phyloP scores from a whole-genome alignment of 2,888 invertebrate genomes.

The Drosophila algonquin region DNA sequence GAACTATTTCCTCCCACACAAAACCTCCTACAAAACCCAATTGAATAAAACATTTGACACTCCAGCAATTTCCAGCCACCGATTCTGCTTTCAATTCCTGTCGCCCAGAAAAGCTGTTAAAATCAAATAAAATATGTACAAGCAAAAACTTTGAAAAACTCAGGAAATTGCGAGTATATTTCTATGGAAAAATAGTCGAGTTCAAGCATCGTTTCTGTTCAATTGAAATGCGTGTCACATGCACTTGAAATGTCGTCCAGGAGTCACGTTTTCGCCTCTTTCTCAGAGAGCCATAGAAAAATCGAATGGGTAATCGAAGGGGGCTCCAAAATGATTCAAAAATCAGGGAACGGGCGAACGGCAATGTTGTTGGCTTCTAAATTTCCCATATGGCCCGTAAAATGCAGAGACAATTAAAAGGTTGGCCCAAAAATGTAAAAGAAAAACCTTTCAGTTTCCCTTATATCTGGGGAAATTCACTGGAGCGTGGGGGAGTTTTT shows the following conservation, averaged over 20 bases:
- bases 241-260: constrained; percentile 42
- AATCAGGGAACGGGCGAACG: constrained; percentile 27
- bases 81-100: constrained; percentile 10
- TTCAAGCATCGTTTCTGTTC: constrained; percentile 2
- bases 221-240: constrained; percentile 68
- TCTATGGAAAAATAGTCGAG: constrained; percentile 9
- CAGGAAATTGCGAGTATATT: not conserved
- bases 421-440: constrained; percentile 24
- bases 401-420: constrained; percentile 58
- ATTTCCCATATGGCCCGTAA: constrained; percentile 68
- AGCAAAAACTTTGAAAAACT: not conserved
- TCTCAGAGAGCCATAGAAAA: constrained; percentile 41
- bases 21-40: not conserved
- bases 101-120: constrained; percentile 16
- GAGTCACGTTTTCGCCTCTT: constrained; percentile 57
- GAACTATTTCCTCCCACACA: constrained; percentile 11
- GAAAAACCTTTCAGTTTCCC: constrained; percentile 24
- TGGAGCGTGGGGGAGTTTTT: constrained; percentile 30
- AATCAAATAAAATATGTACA: constrained; percentile 24
- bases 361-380: constrained; percentile 36
- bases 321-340: constrained; percentile 27
- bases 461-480: constrained; percentile 52
- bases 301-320: constrained; percentile 61
- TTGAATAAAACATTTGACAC: constrained; percentile 36
- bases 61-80: constrained; percentile 4